Evolutionary conservation across 2,797 vertebrate genomes (phyloP).

Genomic region (Novumbra hubbsi): DNA sequence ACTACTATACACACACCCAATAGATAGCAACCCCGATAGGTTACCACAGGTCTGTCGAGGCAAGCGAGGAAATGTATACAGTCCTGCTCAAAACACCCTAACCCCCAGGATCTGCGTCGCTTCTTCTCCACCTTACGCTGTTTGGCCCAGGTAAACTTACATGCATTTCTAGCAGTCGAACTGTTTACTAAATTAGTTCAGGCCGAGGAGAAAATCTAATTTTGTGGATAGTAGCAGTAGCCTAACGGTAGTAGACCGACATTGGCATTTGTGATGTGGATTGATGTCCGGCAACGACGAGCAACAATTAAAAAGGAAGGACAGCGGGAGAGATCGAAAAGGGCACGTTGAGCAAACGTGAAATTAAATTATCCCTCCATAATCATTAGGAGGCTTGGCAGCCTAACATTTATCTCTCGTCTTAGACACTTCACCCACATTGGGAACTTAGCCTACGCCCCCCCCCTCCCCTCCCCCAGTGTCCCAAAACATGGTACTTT

Average conservation of each 20-base stretch:
- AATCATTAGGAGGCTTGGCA: conserved; percentile 13
- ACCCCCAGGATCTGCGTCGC: background rate
- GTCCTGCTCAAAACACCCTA: too few species aligned
- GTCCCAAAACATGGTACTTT: conserved; percentile 2
- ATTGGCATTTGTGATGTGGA: background rate
- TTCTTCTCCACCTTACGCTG: background rate
- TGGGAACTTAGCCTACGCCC: conserved; percentile 1
- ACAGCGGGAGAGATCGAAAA: background rate
- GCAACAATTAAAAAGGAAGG: background rate
- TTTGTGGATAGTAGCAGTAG: background rate
- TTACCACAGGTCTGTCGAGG: too few species aligned
- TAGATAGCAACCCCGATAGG: too few species aligned
- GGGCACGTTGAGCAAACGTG: conserved; percentile 9
- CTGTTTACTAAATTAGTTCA: background rate
- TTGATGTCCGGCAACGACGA: background rate
- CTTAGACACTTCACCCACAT: background rate
- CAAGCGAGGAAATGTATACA: too few species aligned
- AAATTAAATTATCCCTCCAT: conserved; percentile 21
- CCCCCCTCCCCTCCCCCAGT: background rate
- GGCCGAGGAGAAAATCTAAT: background rate
- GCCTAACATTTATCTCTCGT: background rate
- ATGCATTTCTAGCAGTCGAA: background rate
- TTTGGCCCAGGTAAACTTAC: background rate
- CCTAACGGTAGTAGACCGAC: background rate
- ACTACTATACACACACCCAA: too few species aligned